Conservation (phyloP, 2,797 vertebrate species). For the Acrocephalus scirpaceus region DNA sequence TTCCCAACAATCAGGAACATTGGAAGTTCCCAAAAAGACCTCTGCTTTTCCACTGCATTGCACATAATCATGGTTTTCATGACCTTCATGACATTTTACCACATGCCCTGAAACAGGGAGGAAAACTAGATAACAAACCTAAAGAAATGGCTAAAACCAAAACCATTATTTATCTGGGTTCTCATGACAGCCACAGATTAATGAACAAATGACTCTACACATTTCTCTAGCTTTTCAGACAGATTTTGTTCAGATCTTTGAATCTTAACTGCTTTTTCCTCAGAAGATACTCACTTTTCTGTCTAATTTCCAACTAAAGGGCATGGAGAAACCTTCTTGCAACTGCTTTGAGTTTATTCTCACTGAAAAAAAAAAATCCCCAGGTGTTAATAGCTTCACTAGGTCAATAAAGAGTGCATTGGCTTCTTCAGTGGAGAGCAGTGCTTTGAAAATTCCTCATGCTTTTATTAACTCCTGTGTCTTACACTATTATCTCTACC, state of each 20-base stretch:
- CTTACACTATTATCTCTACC: not conserved
- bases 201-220: not conserved
- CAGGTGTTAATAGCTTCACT: not conserved
- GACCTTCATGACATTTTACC: not conserved
- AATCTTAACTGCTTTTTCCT: constrained; percentile 26
- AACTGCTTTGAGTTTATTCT: not conserved
- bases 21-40: not conserved
- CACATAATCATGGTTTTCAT: not conserved
- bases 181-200: constrained; percentile 3
- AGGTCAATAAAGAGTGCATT: not conserved
- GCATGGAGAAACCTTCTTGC: not conserved
- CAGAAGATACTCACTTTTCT: not conserved
- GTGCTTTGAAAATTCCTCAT: not conserved
- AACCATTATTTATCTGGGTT: not conserved
- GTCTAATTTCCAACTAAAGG: not conserved
- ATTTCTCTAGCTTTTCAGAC: not conserved
- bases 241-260: not conserved
- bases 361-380: not conserved
- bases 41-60: not conserved
- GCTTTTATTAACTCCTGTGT: not conserved
- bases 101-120: not conserved
- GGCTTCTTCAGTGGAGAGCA: not conserved
- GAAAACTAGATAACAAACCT: not conserved
- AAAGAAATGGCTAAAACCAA: constrained; percentile 44
- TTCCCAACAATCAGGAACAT: not conserved